Evolutionary conservation across 2,888 invertebrate genomes (phyloP).

Genomic region (Tetranychus truncatus): DNA sequence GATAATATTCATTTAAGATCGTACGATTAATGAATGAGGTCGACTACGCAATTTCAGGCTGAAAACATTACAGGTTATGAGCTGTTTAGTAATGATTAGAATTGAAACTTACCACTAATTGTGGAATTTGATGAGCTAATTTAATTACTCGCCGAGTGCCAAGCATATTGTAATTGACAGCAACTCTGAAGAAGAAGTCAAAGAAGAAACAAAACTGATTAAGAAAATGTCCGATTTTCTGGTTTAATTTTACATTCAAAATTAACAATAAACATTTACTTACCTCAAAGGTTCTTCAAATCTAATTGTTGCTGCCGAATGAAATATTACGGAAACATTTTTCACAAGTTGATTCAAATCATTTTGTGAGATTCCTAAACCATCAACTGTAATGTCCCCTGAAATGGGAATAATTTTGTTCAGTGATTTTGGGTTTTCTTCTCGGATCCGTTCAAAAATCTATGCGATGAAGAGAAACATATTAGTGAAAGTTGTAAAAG

Average conservation of each 20-base stretch:
- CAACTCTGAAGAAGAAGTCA: slow-evolving; percentile 31
- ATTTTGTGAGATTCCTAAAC: slow-evolving; percentile 34
- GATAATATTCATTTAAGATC: too few species aligned
- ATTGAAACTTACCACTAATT: slow-evolving; percentile 33
- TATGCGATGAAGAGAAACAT: slow-evolving; percentile 10
- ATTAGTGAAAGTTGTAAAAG: not conserved
- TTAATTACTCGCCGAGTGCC: slow-evolving; percentile 63
- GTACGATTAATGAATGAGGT: not conserved
- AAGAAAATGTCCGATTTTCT: not conserved
- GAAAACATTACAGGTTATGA: too few species aligned
- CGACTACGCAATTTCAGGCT: not conserved
- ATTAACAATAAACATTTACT: slow-evolving; percentile 16
- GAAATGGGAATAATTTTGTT: slow-evolving; percentile 49
- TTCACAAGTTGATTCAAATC: slow-evolving; percentile 32
- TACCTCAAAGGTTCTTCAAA: slow-evolving; percentile 39
- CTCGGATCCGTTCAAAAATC: slow-evolving; percentile 53
- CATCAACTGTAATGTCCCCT: slow-evolving; percentile 33
- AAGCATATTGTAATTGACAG: slow-evolving; percentile 66
- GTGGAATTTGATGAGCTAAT: slow-evolving; percentile 47
- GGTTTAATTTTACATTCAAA: not conserved
- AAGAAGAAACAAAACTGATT: not conserved
- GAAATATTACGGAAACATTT: slow-evolving; percentile 36
- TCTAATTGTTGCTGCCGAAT: slow-evolving; percentile 39
- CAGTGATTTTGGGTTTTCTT: slow-evolving; percentile 43
- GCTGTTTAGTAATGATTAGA: not conserved